Base-by-base conservation (phyloP, 2,113 vertebrate species). In the Orthonyx spaldingii region DNA sequence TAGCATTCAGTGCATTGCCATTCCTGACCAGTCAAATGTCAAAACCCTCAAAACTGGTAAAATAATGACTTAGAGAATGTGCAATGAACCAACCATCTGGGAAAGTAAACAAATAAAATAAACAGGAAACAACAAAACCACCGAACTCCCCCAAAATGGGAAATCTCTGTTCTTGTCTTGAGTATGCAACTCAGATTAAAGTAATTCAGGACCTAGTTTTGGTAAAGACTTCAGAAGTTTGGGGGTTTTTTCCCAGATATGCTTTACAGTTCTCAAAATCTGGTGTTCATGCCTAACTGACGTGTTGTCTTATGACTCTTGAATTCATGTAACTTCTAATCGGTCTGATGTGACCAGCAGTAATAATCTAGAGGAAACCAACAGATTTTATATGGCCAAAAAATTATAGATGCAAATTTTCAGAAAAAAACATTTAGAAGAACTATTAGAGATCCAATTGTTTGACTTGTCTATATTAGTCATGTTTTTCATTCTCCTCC, bases 191-290 rank as follows among this genome's bases (percentile, higher is more conserved):
- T 69, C 27, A 52, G 21, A 10, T 17, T 56, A 72, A 56, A 53
- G 22, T 42, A 3, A 8, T 42, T 81, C 8, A 56, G 52, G 30
- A 52, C 11, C 21, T 33, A 32, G 12, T 56, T 88, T 88, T 49
- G 21, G 12, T 37, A 60, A 76, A 60, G 13, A 32, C 28, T 71
- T 32, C 27, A 57, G n/a, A 74, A 44, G 2, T 66, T 80, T 65
- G 7, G 6, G 11, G 0, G 0, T 1, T 28, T 8, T 42, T 61
- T 18, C 21, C 10, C 33, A 55, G 15, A n/a, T 57, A 32, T 16
- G 3, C 9, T 50, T 78, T 61, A 37, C 15, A 63, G 24, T 10
- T 75, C 59, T 75, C 22, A 75, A 68, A 89, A 68, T 71, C 13
- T 64, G 44, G 42, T 1, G 10, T 16, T 50, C 2, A 13, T 46